Evolutionary conservation across 1,140 invertebrate genomes (phyloP).

Genomic region (Drosophila littoralis): DNA sequence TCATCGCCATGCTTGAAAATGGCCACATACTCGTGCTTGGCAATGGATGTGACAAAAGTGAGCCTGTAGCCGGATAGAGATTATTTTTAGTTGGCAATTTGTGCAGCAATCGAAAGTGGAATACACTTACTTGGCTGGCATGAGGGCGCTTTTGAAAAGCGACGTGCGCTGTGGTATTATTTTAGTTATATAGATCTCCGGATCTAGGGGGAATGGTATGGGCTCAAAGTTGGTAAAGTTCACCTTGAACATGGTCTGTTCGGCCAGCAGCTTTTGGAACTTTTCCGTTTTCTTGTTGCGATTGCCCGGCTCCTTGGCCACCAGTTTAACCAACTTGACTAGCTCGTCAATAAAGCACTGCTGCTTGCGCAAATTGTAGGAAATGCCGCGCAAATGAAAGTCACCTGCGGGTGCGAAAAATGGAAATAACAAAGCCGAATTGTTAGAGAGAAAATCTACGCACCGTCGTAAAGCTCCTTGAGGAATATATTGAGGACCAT

Average conservation of each 20-base stretch:
- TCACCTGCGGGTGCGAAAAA: constrained; percentile 44
- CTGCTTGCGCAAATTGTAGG: constrained; percentile 92
- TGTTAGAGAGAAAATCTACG: constrained; percentile 47
- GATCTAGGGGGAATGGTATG: constrained; percentile 97
- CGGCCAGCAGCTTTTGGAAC: constrained; percentile 92
- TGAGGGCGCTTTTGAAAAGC: constrained; percentile 98
- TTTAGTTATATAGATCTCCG: constrained; percentile 94
- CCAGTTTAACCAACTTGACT: constrained; percentile 94
- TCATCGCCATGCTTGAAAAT: constrained; percentile 99
- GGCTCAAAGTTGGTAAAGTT: constrained; percentile 97
- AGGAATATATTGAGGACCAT: constrained; percentile 95
- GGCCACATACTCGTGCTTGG: constrained; percentile 94
- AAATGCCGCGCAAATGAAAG: constrained; percentile 86
- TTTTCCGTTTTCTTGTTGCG: constrained; percentile 96
- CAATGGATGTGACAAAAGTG: constrained; percentile 91
- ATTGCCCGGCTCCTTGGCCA: constrained; percentile 96
- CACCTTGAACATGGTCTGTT: constrained; percentile 92
- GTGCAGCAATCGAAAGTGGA: too few species aligned
- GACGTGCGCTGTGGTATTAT: constrained; percentile 95
- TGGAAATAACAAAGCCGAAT: neutral
- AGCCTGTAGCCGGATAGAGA: constrained; percentile 83
- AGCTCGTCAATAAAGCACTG: constrained; percentile 96
- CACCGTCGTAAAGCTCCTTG: constrained; percentile 86
- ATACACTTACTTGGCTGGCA: constrained; percentile 92
- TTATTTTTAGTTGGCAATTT: neutral